Evolutionary conservation across 1,140 invertebrate genomes (phyloP).

Genomic region (Pseudomyrmex sp.): DNA sequence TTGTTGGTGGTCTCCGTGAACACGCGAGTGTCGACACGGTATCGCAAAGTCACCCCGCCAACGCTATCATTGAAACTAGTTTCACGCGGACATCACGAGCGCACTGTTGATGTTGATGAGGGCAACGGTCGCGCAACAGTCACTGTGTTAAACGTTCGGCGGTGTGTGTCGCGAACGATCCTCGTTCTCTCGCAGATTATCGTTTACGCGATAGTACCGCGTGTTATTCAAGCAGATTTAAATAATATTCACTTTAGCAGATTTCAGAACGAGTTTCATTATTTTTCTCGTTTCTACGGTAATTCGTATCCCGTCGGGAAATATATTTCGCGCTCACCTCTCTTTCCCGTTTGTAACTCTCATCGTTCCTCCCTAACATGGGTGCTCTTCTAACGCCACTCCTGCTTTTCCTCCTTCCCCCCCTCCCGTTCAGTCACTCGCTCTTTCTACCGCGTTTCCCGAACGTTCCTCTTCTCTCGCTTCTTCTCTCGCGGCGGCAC

Average conservation of each 20-base stretch:
- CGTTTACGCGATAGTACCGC: conserved; percentile 71
- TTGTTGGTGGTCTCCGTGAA: too few relatives aligned
- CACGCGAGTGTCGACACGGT: too few relatives aligned
- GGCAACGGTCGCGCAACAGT: too few relatives aligned
- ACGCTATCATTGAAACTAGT: too few relatives aligned
- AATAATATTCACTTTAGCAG: conserved; percentile 77
- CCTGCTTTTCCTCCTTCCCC: conserved; percentile 4
- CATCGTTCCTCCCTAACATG: conserved; percentile 18
- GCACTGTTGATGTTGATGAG: background rate
- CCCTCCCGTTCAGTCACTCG: conserved; percentile 25
- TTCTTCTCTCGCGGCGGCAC: background rate
- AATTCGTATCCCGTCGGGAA: conserved; percentile 68
- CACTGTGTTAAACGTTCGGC: too few relatives aligned
- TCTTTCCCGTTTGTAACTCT: conserved; percentile 15
- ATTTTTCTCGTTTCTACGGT: conserved; percentile 73
- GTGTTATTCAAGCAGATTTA: conserved; percentile 71
- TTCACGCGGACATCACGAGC: too few relatives aligned
- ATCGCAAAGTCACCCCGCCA: too few relatives aligned
- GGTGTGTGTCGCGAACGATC: background rate
- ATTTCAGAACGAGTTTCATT: conserved; percentile 75
- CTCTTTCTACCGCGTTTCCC: conserved; percentile 9
- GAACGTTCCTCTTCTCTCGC: background rate
- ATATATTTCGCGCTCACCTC: conserved; percentile 66
- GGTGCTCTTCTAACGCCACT: conserved; percentile 17
- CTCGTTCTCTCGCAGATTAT: conserved; percentile 59